Evolutionary conservation across 37 sponge, comb jelly and placozoan species (phyloP).

Genomic region (Crambe crambe): DNA sequence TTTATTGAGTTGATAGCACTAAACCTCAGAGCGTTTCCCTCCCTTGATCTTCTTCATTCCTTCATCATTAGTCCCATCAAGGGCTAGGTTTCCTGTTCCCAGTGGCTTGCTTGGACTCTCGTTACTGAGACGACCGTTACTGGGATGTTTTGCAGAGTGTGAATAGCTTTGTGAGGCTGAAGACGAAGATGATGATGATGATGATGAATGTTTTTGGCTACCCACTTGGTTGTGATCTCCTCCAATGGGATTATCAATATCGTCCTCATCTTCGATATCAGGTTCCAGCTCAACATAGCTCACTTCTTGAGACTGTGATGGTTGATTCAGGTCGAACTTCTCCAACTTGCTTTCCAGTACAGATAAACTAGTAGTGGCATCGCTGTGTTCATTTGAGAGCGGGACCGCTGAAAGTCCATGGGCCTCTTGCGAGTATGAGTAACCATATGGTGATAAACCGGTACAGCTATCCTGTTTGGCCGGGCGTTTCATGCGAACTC

Average conservation of each 20-base stretch:
- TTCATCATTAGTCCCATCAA: conserved; percentile 10
- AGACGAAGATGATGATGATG: no score
- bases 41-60: not conserved
- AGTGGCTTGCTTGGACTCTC: not conserved
- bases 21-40: not conserved
- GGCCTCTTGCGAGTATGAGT: conserved; percentile 20
- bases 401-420: not conserved
- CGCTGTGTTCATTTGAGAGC: conserved; percentile 20
- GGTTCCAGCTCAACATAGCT: conserved; percentile 28
- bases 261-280: conserved; percentile 19
- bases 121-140: not conserved
- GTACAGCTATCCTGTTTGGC: not conserved
- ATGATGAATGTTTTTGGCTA: not conserved
- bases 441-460: not conserved
- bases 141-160: not conserved
- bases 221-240: not conserved
- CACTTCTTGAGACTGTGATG: conserved; percentile 1
- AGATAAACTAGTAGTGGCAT: conserved; percentile 9
- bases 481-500: not conserved
- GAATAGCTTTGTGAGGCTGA: not conserved
- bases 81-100: conserved; percentile 17
- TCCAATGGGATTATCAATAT: conserved; percentile 33
- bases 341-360: conserved; percentile 29
- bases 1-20: no score
- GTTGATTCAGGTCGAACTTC: conserved; percentile 14